Conservation (phyloP, 2,797 vertebrate species). For the Lepilemur ruficaudatus region DNA sequence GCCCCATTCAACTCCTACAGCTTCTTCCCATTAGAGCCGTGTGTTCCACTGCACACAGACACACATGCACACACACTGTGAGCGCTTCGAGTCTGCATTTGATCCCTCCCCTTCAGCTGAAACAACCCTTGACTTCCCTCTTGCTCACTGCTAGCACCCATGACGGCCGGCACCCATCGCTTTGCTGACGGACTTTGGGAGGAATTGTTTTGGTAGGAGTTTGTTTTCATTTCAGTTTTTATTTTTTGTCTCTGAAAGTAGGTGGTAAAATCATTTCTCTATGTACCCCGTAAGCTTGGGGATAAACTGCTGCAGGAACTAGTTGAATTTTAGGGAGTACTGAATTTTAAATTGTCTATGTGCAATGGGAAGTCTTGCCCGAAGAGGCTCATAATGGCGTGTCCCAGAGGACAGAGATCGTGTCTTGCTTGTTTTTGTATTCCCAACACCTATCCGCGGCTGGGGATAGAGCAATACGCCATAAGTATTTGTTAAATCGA, state of each 20-base stretch:
- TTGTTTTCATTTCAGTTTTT: slow-evolving; percentile 13
- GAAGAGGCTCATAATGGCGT: not conserved
- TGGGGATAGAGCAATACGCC: not conserved
- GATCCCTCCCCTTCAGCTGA: not conserved
- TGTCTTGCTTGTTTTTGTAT: not conserved
- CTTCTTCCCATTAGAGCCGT: not conserved
- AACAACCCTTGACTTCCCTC: not conserved
- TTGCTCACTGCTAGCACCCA: not conserved
- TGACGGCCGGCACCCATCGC: not conserved
- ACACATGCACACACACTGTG: not conserved
- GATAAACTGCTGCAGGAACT: not conserved
- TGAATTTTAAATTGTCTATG: slow-evolving; percentile 17
- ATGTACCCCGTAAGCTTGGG: not conserved
- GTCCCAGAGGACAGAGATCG: not conserved
- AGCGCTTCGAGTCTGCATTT: not conserved
- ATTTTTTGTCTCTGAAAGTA: not conserved
- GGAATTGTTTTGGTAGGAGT: not conserved
- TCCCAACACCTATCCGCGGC: not conserved
- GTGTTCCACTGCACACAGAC: not conserved
- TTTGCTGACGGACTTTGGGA: not conserved
- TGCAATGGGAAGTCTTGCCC: not conserved
- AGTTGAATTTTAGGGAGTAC: not conserved
- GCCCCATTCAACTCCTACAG: not conserved
- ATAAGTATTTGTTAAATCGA: not conserved
- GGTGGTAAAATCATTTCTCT: not conserved